Base-by-base conservation (phyloP, 2,797 vertebrate species). In the Forpus xanthops region DNA sequence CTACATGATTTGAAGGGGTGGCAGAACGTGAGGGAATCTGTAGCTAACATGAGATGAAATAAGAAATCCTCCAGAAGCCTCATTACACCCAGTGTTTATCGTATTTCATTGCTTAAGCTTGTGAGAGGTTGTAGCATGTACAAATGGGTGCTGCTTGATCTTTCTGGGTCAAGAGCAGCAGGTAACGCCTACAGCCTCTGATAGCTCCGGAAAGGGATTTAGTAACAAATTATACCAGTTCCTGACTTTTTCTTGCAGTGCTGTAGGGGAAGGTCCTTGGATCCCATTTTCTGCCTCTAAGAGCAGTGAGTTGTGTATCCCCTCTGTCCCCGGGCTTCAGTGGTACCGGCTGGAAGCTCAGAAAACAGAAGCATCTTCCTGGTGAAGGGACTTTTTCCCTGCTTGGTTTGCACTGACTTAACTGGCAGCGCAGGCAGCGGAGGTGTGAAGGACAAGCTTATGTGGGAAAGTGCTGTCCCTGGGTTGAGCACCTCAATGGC, bases 81-180 rank as follows among this genome's bases (percentile, higher is more conserved):
- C 7, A 0, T 65, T 56, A 3, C 25, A 5, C 42, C 45, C 62
- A 1, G 1, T 9, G 16, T 87, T 90, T 49, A 23, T 47, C 11
- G 0, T 14, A 5, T 74, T 61, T 39, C 12, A 0, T 61, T 5
- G 23, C 25, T 50, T 20, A 28, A 62, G n/a, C 64, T 66, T 7
- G 21, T n/a, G 30, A 11, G 84, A 62, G 45, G 61, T 56, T 74
- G 62, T 52, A 42, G 75, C 47, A 31, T 76, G 41, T 52, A 50
- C 53, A 55, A 30, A 23, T 24, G 75, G 56, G 18, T 74, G 37
- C 87, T 74, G 72, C 56, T 74, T 4, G 28, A 45, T 72, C 58
- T 88, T 96, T 94, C 33, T 94, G 52, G 92, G 83, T 96, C 92
- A 94, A 41, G 74, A 95, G 39, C 82, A 27, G 89, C 76, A 65